Evolutionary conservation across 2,797 vertebrate species (phyloP), one percentile per base, ranked within the genome.

Genomic region (Uromys caudimaculatus): DNA sequence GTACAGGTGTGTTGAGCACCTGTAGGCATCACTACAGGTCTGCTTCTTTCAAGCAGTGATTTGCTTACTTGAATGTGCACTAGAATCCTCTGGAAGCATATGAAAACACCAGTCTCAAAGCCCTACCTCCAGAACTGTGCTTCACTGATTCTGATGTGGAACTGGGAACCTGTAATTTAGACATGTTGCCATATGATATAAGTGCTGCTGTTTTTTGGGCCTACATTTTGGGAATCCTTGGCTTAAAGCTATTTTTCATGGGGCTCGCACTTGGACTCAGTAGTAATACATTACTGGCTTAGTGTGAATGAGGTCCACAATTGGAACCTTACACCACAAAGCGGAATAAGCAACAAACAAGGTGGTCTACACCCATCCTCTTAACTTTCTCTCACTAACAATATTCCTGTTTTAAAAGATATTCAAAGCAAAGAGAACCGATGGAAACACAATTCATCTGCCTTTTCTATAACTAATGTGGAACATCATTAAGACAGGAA

Each of bases 391-490:
- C 56, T 38, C 47, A 50, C 35, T 69, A 62, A 44, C 52, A 52
- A 93, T 62, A 1, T 23, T 94, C 10, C 44, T 47, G 11, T 38
- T 91, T 91, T 94, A 73, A 91, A 90, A 89, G 41, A 81, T 2
- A 6, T 38, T 32, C 23, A 94, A 94, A 92, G 44, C 41, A 60
- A 87, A 41, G 32, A 93, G 16, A 89, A 17, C 12, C 50, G 32
- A 62, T 52, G 44, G 38, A 82, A 71, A 76, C 78, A 56, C 35
- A 83, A 16, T 44, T 1, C 54, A 27, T 6, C 1, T 47, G 24
- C 50, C 47, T 89, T 77, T 47, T 17, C n/a, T 84, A 67, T 78
- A 58, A 93, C 84, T 88, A 71, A 84, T 84, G 73, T 93, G 64
- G 62, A 58, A 32, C 27, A 58, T 73, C 52, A 91, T 67, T 82